These are phyloP conservation scores for Cydia amplana DNA, from an alignment of 1,140 invertebrate genomes.

Conservation along the genomic window DNA sequence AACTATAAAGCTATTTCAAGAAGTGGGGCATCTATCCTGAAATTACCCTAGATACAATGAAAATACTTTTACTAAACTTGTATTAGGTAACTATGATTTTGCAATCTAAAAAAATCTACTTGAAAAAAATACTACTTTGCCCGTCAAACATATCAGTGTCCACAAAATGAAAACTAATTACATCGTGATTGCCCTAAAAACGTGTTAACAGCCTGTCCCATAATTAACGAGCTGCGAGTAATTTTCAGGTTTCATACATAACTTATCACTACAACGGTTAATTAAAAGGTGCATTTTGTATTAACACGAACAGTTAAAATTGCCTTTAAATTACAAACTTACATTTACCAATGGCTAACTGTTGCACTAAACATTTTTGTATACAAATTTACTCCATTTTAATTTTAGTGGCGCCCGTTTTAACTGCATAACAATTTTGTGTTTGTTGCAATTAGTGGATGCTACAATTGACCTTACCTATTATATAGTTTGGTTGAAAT, in stretches of 20 bases:
- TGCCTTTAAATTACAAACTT: not conserved
- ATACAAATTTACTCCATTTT: not conserved
- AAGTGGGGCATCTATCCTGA: no score
- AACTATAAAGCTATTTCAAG: no score
- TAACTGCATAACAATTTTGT: not conserved
- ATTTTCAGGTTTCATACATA: constrained; percentile 7
- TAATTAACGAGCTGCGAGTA: not conserved
- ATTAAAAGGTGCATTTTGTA: constrained; percentile 9
- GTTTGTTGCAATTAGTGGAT: not conserved
- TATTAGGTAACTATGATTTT: no score
- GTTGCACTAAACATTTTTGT: not conserved
- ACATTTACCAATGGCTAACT: not conserved
- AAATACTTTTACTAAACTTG: no score
- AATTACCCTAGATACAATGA: no score
- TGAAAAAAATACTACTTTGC: no score
- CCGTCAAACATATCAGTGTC: not conserved
- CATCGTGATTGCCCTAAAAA: not conserved
- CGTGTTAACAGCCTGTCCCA: not conserved
- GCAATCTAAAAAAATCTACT: no score
- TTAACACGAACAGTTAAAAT: not conserved
- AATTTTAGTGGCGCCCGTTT: not conserved
- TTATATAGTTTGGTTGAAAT: not conserved
- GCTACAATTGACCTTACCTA: not conserved
- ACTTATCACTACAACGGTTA: not conserved
- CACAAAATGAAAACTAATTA: not conserved